A percentile compares a stretch with the other conserved stretches of the same genome.
Conservation (phyloP, 2,797 vertebrate species). For the Pseudocheirus occidentalis region DNA sequence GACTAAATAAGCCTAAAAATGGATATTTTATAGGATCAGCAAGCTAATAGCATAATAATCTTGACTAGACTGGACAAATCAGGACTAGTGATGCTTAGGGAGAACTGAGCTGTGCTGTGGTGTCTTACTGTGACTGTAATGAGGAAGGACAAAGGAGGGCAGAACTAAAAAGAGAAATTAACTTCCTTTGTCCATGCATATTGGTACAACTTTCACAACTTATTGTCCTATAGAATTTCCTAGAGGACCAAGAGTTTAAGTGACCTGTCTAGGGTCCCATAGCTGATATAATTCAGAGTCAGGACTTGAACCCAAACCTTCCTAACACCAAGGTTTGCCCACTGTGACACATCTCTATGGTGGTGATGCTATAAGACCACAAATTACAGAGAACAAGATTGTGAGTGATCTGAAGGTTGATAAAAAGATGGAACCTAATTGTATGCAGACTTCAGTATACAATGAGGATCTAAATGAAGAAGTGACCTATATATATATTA, state of each 20-base stretch:
- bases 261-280: background rate
- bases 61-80: background rate
- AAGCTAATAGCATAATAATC: background rate
- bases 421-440: background rate
- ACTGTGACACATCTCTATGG: background rate
- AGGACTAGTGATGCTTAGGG: background rate
- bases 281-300: background rate
- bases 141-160: background rate
- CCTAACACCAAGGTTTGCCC: background rate
- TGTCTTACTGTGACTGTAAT: background rate
- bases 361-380: background rate
- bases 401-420: background rate
- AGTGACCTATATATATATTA: background rate
- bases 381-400: background rate
- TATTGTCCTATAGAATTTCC: background rate
- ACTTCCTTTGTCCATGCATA: background rate
- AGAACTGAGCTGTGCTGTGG: background rate
- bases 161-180: background rate
- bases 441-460: background rate
- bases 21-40: background rate
- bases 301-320: background rate
- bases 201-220: background rate
- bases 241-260: background rate
- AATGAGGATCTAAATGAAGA: background rate
- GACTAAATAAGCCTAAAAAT: background rate